Evolutionary conservation across 1,140 invertebrate species (phyloP), one percentile per base, ranked within the genome.

Genomic region (Drosophila malerkotliana): DNA sequence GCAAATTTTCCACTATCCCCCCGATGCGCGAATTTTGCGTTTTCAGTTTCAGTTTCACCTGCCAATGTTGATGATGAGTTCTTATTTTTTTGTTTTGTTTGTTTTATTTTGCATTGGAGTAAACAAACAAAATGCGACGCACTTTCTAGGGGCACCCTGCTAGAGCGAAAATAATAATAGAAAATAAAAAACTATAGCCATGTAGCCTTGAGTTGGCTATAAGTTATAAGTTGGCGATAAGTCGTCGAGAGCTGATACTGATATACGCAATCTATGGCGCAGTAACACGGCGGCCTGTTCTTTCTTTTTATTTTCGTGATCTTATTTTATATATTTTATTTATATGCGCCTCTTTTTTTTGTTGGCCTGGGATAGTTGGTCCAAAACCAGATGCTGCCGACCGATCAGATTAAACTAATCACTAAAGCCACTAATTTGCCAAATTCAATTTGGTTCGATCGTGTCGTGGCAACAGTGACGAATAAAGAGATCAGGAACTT

Each of bases 121-220:
- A 24, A 30, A 56, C 63, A 76, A 64, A 76, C 60, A 67, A 72
- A 72, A 66, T 83, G 66, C 81, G 80, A 64, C 80, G 81, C 73
- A 73, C 80, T 84, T 84, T 79, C 68, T 45, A 12, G 12, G 41
- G 12, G 41, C 61, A 71, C 63, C 59, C 52, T 39, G 56, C 57
- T 47, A 83, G 26, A 26, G 64, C 26, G 9, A 57, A 49, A 58
- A 56, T 49, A 74, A 53, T 48, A 74, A 75, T 64, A 56, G 32
- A 57, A n/a, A 49, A 66, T 63, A 63, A 53, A 67, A 49, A 72
- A 74, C 72, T 75, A 74, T 75, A 66, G 60, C 53, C 60, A 58
- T 21, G 30, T 66, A 76, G 77, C 80, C 80, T 79, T 79, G 66
- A 80, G 63, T 79, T 80, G 26, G 57, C 41, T 75, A 53, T 21